A percentile compares a stretch with the other conserved stretches of the same genome.
Evolutionary conservation across 2,888 invertebrate genomes (phyloP).

Genomic region (Rhingia rostrata): DNA sequence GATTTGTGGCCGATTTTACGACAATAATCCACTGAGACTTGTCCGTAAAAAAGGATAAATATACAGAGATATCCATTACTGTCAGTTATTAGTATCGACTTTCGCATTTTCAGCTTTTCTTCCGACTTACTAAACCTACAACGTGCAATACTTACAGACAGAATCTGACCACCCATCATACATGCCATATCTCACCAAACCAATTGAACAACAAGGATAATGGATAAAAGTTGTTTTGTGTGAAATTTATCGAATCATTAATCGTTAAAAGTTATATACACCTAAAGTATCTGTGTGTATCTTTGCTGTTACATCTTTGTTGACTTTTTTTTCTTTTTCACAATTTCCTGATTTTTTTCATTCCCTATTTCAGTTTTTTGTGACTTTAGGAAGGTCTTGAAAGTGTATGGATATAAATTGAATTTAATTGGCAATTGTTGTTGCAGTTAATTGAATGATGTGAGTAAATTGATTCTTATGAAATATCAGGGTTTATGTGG

Average conservation of each 20-base stretch:
- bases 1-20: too few relatives aligned
- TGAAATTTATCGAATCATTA: slow-evolving; percentile 71
- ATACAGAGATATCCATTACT: slow-evolving; percentile 26
- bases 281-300: slow-evolving; percentile 25
- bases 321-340: background rate
- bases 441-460: slow-evolving; percentile 26
- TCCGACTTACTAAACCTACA: slow-evolving; percentile 11
- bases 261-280: slow-evolving; percentile 67
- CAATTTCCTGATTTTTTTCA: slow-evolving; percentile 14
- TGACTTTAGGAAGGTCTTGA: slow-evolving; percentile 9
- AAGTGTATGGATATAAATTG: slow-evolving; percentile 39
- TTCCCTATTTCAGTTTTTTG: slow-evolving; percentile 2
- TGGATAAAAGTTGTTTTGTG: slow-evolving; percentile 71
- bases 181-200: slow-evolving; percentile 8
- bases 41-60: background rate
- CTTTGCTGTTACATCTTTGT: slow-evolving; percentile 10
- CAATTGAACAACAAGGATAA: slow-evolving; percentile 65
- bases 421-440: slow-evolving; percentile 70
- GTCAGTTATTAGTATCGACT: slow-evolving; percentile 37
- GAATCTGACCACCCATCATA: background rate
- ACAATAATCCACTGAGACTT: too few relatives aligned
- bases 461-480: slow-evolving; percentile 20
- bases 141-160: too few relatives aligned
- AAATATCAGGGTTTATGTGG: background rate
- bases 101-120: slow-evolving; percentile 44